Conservation (phyloP, 2,888 invertebrate genomes). For the Crematogaster levior region DNA sequence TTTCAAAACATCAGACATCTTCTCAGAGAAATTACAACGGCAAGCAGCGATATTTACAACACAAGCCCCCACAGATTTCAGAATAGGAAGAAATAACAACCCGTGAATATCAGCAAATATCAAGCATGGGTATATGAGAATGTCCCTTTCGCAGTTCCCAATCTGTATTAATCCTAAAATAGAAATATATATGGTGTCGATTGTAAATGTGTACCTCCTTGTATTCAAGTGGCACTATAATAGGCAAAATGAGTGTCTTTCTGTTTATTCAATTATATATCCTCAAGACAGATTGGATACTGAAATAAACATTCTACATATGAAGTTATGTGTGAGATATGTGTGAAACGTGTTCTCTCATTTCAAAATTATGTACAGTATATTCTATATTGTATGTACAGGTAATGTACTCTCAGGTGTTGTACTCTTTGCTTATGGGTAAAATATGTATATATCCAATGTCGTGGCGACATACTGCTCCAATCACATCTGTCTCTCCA, state of each 20-base stretch:
- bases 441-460: constrained; percentile 68
- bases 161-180: constrained; percentile 86
- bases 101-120: constrained; percentile 83
- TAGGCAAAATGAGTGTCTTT: constrained; percentile 54
- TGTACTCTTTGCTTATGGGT: constrained; percentile 44
- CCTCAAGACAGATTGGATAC: constrained; percentile 88
- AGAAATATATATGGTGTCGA: constrained; percentile 62
- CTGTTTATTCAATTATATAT: constrained; percentile 65
- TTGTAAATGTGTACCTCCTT: constrained; percentile 69
- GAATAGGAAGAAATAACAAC: constrained; percentile 78
- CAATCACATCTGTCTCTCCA: constrained; percentile 85
- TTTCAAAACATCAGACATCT: constrained; percentile 61
- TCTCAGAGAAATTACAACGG: constrained; percentile 74
- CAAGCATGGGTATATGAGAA: constrained; percentile 89
- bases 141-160: constrained; percentile 92
- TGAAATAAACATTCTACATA: constrained; percentile 89
- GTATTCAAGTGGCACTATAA: constrained; percentile 59
- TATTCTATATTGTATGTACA: constrained; percentile 64
- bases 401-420: too few species aligned
- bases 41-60: constrained; percentile 89
- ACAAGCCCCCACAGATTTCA: constrained; percentile 86
- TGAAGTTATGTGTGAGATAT: constrained; percentile 82
- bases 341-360: constrained; percentile 81
- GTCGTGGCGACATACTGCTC: constrained; percentile 75
- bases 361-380: constrained; percentile 83